Conservation (phyloP, 2,888 invertebrate species). For the Acanthococcus lagerstroemiae region DNA sequence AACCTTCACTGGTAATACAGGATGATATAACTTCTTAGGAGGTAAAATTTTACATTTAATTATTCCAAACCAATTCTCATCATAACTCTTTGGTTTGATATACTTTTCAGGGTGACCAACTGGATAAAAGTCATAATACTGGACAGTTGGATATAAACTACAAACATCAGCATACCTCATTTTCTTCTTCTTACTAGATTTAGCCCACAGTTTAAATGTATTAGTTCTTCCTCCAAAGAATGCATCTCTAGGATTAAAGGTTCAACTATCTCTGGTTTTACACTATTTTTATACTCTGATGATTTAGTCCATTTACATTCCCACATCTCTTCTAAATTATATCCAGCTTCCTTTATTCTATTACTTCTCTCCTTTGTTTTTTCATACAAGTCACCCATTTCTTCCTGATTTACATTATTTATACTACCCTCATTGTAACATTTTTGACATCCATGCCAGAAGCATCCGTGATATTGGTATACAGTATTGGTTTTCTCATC, state of each 20-base stretch:
- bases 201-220: background rate
- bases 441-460: too few relatives aligned
- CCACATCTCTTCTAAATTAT: too few relatives aligned
- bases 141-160: constrained; percentile 35
- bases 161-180: constrained; percentile 27
- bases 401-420: constrained; percentile 20
- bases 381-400: constrained; percentile 19
- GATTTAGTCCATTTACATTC: too few relatives aligned
- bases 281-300: constrained; percentile 6
- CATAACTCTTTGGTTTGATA: too few relatives aligned
- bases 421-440: too few relatives aligned
- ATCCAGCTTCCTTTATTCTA: too few relatives aligned
- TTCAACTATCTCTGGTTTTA: constrained; percentile 25
- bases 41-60: constrained; percentile 35
- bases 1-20: constrained; percentile 16
- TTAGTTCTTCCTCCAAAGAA: background rate
- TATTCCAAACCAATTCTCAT: too few relatives aligned
- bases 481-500: constrained; percentile 11
- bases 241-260: background rate
- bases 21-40: constrained; percentile 34
- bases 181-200: background rate
- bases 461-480: too few relatives aligned
- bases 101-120: constrained; percentile 35
- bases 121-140: constrained; percentile 35
- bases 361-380: constrained; percentile 31